phyloP scores from a whole-genome alignment of 2,888 invertebrate genomes.

The Acleris literana region DNA sequence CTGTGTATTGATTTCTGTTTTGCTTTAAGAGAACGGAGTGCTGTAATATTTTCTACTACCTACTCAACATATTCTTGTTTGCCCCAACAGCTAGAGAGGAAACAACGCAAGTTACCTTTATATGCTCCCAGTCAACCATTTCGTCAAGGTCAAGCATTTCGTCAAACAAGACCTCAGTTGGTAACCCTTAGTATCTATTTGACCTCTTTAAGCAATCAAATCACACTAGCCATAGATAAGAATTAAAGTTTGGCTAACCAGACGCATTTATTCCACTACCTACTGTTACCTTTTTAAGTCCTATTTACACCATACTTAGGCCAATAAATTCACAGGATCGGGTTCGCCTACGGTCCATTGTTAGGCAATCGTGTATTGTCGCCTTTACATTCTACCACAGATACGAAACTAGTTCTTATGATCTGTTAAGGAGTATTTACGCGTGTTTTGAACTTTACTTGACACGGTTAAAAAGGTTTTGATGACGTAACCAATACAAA shows the following conservation, averaged over 20 bases:
- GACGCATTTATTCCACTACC: slow-evolving; percentile 20
- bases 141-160: too few relatives aligned
- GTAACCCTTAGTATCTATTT: too few relatives aligned
- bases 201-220: neutral
- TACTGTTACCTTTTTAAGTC: slow-evolving; percentile 33
- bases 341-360: slow-evolving; percentile 73
- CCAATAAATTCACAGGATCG: slow-evolving; percentile 45
- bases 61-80: too few relatives aligned
- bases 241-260: slow-evolving; percentile 17
- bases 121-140: too few relatives aligned
- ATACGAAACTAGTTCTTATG: slow-evolving; percentile 32
- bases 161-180: too few relatives aligned
- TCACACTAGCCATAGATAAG: slow-evolving; percentile 6
- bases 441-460: slow-evolving; percentile 17
- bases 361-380: slow-evolving; percentile 40
- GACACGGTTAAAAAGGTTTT: neutral
- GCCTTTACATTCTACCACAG: slow-evolving; percentile 36
- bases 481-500: too few relatives aligned
- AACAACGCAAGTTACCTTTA: too few relatives aligned
- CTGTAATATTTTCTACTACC: too few relatives aligned
- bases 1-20: too few relatives aligned
- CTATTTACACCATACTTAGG: slow-evolving; percentile 32
- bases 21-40: too few relatives aligned
- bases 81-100: too few relatives aligned
- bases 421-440: slow-evolving; percentile 35